Percentiles rank a stretch among this genome's conserved stretches.
phyloP scores from a whole-genome alignment of 2,888 invertebrate genomes.

The Chrysotoxum bicinctum region DNA sequence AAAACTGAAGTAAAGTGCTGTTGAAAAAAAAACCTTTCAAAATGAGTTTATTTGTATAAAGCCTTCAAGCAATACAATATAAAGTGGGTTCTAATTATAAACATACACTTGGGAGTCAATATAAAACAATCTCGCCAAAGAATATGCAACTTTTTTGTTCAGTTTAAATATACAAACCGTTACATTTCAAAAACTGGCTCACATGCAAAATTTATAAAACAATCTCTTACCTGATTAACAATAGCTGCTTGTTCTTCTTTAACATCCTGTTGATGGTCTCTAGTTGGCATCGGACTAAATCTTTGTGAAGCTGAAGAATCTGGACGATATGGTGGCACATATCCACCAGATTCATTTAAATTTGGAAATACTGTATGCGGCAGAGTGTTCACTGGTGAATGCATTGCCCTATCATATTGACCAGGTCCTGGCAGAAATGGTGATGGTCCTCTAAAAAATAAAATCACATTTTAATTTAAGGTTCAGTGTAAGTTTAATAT shows the following conservation, averaged over 20 bases:
- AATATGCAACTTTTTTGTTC: neutral
- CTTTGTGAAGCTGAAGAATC: slow-evolving; percentile 75
- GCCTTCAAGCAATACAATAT: neutral
- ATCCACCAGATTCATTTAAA: slow-evolving; percentile 81
- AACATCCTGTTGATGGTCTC: slow-evolving; percentile 81
- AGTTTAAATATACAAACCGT: neutral
- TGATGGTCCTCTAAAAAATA: slow-evolving; percentile 81
- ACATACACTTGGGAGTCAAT: neutral
- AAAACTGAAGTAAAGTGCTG: too few relatives aligned
- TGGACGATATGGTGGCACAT: slow-evolving; percentile 77
- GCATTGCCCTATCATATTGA: slow-evolving; percentile 79
- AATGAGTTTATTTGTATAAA: neutral
- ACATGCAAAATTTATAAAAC: neutral
- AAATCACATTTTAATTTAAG: neutral
- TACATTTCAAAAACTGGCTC: neutral
- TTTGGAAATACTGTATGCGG: slow-evolving; percentile 84
- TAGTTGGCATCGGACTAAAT: slow-evolving; percentile 81
- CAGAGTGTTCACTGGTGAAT: slow-evolving; percentile 80
- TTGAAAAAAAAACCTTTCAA: too few relatives aligned
- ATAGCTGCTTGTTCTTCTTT: slow-evolving; percentile 81
- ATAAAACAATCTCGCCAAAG: neutral
- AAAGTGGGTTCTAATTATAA: neutral
- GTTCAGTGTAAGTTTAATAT: neutral
- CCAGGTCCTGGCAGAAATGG: slow-evolving; percentile 84
- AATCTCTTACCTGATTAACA: slow-evolving; percentile 80